Evolutionary conservation across 2,113 vertebrate species (phyloP), one percentile per base, ranked within the genome.

Genomic region (Neotoma lepida): DNA sequence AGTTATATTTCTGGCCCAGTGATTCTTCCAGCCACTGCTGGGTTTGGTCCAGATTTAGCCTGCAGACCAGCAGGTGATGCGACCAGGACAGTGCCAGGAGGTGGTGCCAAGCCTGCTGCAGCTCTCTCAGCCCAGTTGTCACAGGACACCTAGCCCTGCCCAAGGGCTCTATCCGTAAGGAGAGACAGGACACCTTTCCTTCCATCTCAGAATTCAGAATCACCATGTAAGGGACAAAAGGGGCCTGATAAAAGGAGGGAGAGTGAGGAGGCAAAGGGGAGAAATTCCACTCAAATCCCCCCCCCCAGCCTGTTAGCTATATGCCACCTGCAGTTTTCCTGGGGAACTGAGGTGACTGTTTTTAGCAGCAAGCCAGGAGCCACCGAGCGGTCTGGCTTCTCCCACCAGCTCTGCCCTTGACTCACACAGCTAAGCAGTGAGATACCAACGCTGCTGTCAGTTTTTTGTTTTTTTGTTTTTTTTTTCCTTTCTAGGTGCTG

Each of bases 1-100:
- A 95, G 92, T 90, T 88, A 4, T 66, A 96, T 96, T 97, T 96
- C 95, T 91, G 89, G 95, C 58, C 74, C 78, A 49, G 71, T 28
- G 93, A 51, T 77, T 93, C 66, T 95, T 92, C 46, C 85, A 77
- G 74, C 22, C 77, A 71, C 92, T 0, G 35, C 95, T 81, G 97
- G 77, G 86, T 44, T 81, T 68, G 56, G 82, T 61, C 30, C 92
- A 71, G 92, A 97, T 88, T 95, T 94, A 92, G 86, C 73, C 33
- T 22, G 15, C 30, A 30, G 54, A 28, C 26, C 73, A 2, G 95
- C 35, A 1, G 97, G 96, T 84, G 74, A 80, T 26, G 1, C 1
- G n/a, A 61, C 30, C 22, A 4, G 28, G 7, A 35, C 26, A 0
- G 68, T 10, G 77, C 49, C 66, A 2, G 66, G 30, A 14, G 54